Evolutionary conservation across 2,888 invertebrate species (phyloP), one percentile per base, ranked within the genome.

Genomic region (Scaeva pyrastri): DNA sequence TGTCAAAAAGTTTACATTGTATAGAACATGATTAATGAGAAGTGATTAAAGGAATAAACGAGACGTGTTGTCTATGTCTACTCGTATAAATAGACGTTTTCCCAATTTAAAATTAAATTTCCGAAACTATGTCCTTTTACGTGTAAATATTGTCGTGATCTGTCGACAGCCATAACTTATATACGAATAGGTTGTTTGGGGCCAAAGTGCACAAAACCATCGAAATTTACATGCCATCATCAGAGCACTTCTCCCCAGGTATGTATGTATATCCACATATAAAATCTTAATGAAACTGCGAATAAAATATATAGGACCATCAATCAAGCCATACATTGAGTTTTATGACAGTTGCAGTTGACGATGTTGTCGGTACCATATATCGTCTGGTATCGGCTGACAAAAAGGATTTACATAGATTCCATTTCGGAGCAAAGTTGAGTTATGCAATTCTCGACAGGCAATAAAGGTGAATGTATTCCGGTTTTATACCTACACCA

Each of bases 11-110:
- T 41, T 10, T 41, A 36, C n/a, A 36, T 52, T 60, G 6, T 50
- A n/a, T n/a, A 4, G 26, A 79, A 60, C 72, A 66, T 84, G 84
- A 84, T 76, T 84, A 80, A 80, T 76, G 79, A 71, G 84, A 45
- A 26, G 39, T 71, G 71, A 73, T 75, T 80, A 72, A 45, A 58
- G 31, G 8, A 43, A 43, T 8, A 14, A 43, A 16, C 12, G 64
- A 23, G n/a, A 16, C 12, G 64, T 21, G n/a, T 56, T 31, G 31
- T 31, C 5, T 31, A 31, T 36, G n/a, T n/a, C n/a, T n/a, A n/a
- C n/a, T n/a, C n/a, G n/a, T n/a, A n/a, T n/a, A n/a, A n/a, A n/a
- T n/a, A n/a, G n/a, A 56, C 11, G 6, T 16, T 31, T 56, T 56
- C 16, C 6, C 7, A 58, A 72, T 19, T 66, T 79, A 50, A 58